A percentile compares a stretch with the other conserved stretches of the same genome.
phyloP scores from a whole-genome alignment of 1,140 invertebrate genomes.

The Metopolophium dirhodum region DNA sequence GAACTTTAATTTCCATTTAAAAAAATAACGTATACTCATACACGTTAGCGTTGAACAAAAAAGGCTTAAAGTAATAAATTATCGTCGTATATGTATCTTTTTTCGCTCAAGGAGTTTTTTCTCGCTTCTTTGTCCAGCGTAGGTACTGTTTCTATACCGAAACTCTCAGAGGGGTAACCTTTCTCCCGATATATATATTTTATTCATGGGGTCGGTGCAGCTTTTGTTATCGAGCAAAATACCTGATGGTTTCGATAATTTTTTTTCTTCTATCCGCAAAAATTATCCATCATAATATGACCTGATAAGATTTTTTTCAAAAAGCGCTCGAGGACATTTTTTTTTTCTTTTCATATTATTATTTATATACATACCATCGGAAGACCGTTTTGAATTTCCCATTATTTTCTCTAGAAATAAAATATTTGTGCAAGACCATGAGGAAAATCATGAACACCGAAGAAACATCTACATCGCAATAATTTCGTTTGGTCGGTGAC shows the following conservation, averaged over 20 bases:
- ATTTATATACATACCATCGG: neutral
- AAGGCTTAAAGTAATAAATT: constrained; percentile 33
- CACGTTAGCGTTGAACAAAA: neutral
- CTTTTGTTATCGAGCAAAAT: neutral
- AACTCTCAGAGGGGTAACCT: neutral
- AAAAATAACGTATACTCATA: neutral
- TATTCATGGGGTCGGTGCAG: neutral
- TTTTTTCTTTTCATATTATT: neutral
- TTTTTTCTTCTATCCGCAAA: neutral
- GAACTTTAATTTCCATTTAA: constrained; percentile 9
- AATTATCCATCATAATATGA: constrained; percentile 10
- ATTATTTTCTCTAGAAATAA: neutral
- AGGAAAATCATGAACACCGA: neutral
- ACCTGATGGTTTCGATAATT: neutral
- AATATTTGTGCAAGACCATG: neutral
- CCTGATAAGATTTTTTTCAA: neutral
- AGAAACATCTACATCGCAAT: neutral
- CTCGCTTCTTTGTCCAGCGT: neutral
- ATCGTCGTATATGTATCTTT: neutral
- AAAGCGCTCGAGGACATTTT: neutral
- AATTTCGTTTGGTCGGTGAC: neutral
- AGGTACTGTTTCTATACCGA: neutral
- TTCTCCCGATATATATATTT: neutral
- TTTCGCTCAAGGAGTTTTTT: neutral
- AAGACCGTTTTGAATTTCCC: neutral